Base-by-base conservation (phyloP, 2,888 invertebrate species). In the Agriopis marginaria region DNA sequence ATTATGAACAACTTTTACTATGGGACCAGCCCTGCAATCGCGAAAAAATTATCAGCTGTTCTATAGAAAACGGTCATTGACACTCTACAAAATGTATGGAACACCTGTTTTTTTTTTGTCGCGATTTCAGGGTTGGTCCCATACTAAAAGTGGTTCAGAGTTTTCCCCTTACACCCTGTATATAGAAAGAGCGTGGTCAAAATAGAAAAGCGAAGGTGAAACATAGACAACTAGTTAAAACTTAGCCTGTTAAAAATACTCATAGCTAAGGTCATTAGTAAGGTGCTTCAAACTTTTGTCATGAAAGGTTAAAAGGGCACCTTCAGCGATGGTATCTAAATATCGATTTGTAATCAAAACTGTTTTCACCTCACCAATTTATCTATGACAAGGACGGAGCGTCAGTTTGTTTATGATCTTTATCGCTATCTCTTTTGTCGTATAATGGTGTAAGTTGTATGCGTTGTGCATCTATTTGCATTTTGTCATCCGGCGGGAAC, bases 401-500 rank as follows among this genome's bases (percentile, higher is more conserved):
- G n/a, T 44, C 23, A 54, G 65, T 73, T 74, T 64, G 56, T 72
- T 71, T 12, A 63, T 42, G 49, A 55, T 67, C 49, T 11, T 60
- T 67, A 63, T 64, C 50, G 63, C 50, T 66, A 62, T 70, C 62
- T 66, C 58, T 45, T 64, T 64, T 54, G 44, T 56, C 45, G 63
- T 60, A 63, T 69, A 71, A 69, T 70, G 32, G 54, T 56, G 51
- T 64, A 60, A 8, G 59, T 49, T 54, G 63, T 61, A 64, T 71
- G 71, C 64, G 68, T 49, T 40, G 63, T 71, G 75, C 72, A 67
- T 65, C 39, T 59, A 60, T 75, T 74, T 71, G 66, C 68, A 75
- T 68, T 67, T 47, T 68, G 66, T 50, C 68, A 75, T 74, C 75
- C 79, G 74, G 17, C 79, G 74, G n/a, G 47, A 68, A 76, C 71